Evolutionary conservation across 2,113 vertebrate genomes (phyloP).

Genomic region (Rhinolophus ferrumequinum): DNA sequence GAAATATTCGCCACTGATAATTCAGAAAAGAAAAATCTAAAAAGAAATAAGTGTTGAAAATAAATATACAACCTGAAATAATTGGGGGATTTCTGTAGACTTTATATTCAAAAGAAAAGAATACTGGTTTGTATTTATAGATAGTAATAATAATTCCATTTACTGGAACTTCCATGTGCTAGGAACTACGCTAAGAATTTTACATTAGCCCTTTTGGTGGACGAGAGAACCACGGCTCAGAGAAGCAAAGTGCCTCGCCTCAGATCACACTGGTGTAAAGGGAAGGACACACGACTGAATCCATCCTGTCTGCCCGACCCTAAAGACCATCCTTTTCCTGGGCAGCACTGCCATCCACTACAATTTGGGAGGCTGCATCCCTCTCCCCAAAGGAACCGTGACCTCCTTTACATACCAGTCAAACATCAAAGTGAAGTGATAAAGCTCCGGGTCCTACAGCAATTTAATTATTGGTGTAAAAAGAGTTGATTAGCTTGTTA

Average conservation of each 20-base stretch:
- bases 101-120: not conserved
- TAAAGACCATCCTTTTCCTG: not conserved
- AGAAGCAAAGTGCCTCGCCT: not conserved
- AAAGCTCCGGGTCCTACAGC: not conserved
- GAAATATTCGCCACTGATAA: not conserved
- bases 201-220: not conserved
- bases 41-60: slow-evolving; percentile 14
- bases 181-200: not conserved
- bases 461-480: not conserved
- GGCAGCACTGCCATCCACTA: not conserved
- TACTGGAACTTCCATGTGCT: slow-evolving; percentile 4
- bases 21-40: not conserved
- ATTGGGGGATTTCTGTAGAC: not conserved
- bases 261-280: not conserved
- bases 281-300: not conserved
- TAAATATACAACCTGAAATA: not conserved
- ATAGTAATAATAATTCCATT: not conserved
- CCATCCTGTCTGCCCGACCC: not conserved
- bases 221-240: not conserved
- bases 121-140: not conserved
- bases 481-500: not conserved
- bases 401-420: not conserved
- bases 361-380: not conserved
- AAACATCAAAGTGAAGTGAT: not conserved
- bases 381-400: not conserved